Percentiles rank a stretch among this genome's conserved stretches.
phyloP scores from a whole-genome alignment of 2,888 invertebrate genomes.

The Hemaris fuciformis region DNA sequence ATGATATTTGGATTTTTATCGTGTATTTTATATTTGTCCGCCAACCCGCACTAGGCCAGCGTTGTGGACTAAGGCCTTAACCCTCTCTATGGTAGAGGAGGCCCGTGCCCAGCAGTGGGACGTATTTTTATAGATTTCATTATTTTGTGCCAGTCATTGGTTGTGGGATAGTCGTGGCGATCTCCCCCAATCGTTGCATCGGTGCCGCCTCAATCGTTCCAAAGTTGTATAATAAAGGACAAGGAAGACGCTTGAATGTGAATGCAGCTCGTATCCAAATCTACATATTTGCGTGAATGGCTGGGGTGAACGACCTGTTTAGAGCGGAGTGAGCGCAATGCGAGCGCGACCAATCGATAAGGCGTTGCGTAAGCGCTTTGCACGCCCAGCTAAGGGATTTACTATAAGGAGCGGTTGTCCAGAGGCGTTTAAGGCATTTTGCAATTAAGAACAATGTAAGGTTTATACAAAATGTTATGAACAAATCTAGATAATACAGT shows the following conservation, averaged over 20 bases:
- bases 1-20: no score
- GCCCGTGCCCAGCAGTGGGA: no score
- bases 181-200: neutral
- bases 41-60: no score
- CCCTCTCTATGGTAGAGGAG: no score
- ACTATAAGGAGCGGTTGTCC: constrained; percentile 43
- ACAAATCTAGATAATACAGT: constrained; percentile 38
- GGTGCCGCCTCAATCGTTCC: constrained; percentile 15
- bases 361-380: constrained; percentile 66
- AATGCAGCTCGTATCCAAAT: constrained; percentile 63
- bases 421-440: constrained; percentile 36
- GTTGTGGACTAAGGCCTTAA: no score
- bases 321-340: constrained; percentile 61
- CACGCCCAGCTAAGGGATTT: constrained; percentile 67
- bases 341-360: constrained; percentile 68
- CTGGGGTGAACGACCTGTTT: constrained; percentile 68
- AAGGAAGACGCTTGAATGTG: constrained; percentile 46
- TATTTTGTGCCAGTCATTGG: neutral
- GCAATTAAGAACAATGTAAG: constrained; percentile 28
- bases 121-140: neutral
- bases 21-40: no score
- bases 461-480: constrained; percentile 37
- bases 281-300: constrained; percentile 63
- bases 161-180: neutral
- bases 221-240: constrained; percentile 25